Conservation (phyloP, 2,113 vertebrate genomes). For the Heliornis fulica region DNA sequence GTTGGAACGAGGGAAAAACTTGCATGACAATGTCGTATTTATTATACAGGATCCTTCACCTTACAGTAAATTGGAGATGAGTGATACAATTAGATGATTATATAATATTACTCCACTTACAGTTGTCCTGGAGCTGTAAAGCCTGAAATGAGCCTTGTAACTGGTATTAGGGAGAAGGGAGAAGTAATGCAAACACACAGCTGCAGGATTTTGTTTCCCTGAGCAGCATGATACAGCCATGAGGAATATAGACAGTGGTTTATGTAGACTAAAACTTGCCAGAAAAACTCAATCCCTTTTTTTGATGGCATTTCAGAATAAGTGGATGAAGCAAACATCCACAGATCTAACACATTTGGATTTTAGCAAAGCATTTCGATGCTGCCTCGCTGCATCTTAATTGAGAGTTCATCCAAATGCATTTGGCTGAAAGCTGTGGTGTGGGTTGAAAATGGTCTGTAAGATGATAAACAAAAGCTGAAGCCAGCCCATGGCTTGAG, state of each 20-base stretch:
- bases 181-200: background rate
- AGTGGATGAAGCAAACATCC: background rate
- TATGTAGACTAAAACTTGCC: background rate
- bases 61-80: background rate
- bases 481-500: background rate
- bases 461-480: background rate
- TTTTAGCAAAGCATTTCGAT: background rate
- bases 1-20: background rate
- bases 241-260: background rate
- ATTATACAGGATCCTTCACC: background rate
- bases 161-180: background rate
- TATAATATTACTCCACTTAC: background rate
- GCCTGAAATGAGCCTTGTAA: background rate
- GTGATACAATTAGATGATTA: background rate
- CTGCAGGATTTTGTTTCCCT: background rate
- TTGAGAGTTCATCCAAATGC: background rate
- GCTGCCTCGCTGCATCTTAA: background rate
- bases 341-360: slow-evolving; percentile 1
- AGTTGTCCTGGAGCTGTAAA: background rate
- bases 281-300: background rate
- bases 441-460: background rate
- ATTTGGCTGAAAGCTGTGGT: background rate
- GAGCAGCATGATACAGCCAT: background rate
- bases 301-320: background rate
- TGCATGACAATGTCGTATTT: background rate